Conservation (phyloP, 2,797 vertebrate genomes). For the Sylvilagus floridanus region DNA sequence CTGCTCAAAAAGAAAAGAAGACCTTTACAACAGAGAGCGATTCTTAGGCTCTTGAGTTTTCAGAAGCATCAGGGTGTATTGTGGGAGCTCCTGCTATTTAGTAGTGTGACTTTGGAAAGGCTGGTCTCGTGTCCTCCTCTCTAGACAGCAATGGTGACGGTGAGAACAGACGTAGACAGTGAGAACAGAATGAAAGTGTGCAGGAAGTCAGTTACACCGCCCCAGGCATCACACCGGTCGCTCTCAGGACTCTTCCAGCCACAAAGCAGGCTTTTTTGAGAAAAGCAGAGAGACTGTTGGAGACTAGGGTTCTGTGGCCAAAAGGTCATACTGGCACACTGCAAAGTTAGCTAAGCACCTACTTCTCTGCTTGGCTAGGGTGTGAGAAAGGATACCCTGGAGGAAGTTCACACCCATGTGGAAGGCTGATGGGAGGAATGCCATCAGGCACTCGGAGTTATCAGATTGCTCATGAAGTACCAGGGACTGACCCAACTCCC, state of each 20-base stretch:
- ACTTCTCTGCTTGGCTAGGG: background rate
- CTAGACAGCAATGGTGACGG: background rate
- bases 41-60: constrained; percentile 34
- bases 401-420: constrained; percentile 42
- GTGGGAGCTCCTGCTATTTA: background rate
- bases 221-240: fast-evolving
- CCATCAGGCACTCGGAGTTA: background rate
- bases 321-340: background rate
- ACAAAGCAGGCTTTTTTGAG: constrained; percentile 25
- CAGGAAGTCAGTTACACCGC: background rate
- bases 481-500: background rate
- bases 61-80: background rate
- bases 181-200: background rate
- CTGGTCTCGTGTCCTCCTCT: background rate
- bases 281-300: background rate
- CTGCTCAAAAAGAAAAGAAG: background rate
- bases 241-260: background rate
- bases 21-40: background rate
- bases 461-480: constrained; percentile 45
- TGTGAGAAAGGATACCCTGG: background rate
- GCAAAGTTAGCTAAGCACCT: background rate
- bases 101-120: background rate
- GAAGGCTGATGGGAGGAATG: constrained; percentile 45
- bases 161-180: background rate
- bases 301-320: background rate